These are phyloP conservation scores for Dynastes maya DNA, from an alignment of 2,888 invertebrate species.

Conservation along the genomic window DNA sequence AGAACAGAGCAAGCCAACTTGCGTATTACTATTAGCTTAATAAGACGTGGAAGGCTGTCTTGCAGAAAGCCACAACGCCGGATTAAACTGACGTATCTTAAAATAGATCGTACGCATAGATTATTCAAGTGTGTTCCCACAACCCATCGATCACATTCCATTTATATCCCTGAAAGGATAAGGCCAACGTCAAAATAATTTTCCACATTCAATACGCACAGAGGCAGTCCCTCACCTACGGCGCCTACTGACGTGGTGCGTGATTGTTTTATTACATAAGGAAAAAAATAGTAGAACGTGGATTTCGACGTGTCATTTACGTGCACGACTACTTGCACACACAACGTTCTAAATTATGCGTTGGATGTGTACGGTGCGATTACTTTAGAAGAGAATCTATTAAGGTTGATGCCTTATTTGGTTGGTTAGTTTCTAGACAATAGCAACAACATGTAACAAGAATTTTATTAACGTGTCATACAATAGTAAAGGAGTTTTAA, in stretches of 20 bases:
- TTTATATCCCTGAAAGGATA: slow-evolving; percentile 31
- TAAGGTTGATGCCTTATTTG: too few relatives aligned
- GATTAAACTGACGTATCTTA: slow-evolving; percentile 43
- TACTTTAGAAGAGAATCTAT: not conserved
- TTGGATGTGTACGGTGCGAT: not conserved
- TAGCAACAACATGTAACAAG: too few relatives aligned
- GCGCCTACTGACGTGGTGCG: slow-evolving; percentile 33
- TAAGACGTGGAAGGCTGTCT: slow-evolving; percentile 22
- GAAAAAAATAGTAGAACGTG: slow-evolving; percentile 6
- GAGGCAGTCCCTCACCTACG: slow-evolving; percentile 7
- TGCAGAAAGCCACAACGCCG: slow-evolving; percentile 20
- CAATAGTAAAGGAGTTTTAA: too few relatives aligned
- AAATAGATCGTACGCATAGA: slow-evolving; percentile 36
- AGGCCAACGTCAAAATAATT: slow-evolving; percentile 45
- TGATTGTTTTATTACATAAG: slow-evolving; percentile 26
- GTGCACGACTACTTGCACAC: not conserved
- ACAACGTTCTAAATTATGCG: not conserved
- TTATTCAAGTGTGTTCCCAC: slow-evolving; percentile 36
- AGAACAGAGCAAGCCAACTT: not conserved
- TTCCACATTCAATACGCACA: slow-evolving; percentile 28
- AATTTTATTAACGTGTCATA: too few relatives aligned
- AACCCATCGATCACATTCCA: slow-evolving; percentile 44
- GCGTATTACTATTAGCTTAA: slow-evolving; percentile 14
- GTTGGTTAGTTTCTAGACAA: too few relatives aligned
- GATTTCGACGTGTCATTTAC: slow-evolving; percentile 11